These are phyloP conservation scores for Zaprionus africanus DNA, from an alignment of 1,140 invertebrate genomes.

Conservation along the genomic window DNA sequence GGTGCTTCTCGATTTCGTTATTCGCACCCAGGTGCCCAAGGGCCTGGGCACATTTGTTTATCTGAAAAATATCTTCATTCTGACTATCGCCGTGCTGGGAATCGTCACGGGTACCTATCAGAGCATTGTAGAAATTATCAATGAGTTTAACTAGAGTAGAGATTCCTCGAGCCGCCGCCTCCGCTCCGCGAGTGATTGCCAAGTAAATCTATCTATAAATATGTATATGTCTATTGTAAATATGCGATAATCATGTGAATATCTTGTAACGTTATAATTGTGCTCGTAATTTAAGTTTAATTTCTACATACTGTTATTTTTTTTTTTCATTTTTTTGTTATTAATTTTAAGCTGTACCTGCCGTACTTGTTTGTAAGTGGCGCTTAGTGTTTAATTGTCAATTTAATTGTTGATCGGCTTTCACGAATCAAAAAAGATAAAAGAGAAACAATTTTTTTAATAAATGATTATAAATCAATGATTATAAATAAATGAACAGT, in stretches of 20 bases:
- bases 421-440: conserved; percentile 13
- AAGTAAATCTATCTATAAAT: conserved; percentile 52
- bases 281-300: conserved; percentile 55
- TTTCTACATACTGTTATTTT: conserved; percentile 41
- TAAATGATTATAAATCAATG: conserved; percentile 65
- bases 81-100: conserved; percentile 89
- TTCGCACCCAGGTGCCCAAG: conserved; percentile 85
- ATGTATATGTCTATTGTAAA: conserved; percentile 46
- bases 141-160: conserved; percentile 80
- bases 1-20: conserved; percentile 92
- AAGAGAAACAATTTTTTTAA: conserved; percentile 55
- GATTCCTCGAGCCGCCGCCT: neutral
- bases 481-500: conserved; percentile 34
- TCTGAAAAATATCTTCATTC: conserved; percentile 88
- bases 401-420: conserved; percentile 39
- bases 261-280: conserved; percentile 39
- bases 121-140: conserved; percentile 88
- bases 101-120: conserved; percentile 91
- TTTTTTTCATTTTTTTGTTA: conserved; percentile 53
- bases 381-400: conserved; percentile 31
- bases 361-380: conserved; percentile 48
- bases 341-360: conserved; percentile 62
- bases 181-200: conserved; percentile 26
- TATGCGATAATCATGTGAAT: conserved; percentile 52
- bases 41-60: conserved; percentile 84